Conservation (phyloP, 2,113 vertebrate species). For the Heterotilapia buettikoferi region DNA sequence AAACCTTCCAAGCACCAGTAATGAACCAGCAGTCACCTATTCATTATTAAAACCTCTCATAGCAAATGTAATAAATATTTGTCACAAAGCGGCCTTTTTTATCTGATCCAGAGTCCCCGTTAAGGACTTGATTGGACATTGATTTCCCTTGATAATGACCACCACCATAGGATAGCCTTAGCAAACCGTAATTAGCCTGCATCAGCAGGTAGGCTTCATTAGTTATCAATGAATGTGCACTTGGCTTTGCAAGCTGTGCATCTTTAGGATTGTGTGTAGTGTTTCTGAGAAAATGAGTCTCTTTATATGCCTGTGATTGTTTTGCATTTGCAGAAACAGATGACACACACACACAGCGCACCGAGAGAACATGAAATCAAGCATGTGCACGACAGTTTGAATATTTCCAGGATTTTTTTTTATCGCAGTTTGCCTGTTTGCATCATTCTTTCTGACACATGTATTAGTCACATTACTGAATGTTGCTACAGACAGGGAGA, state of each 20-base stretch:
- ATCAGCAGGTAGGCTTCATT: background rate
- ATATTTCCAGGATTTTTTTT: background rate
- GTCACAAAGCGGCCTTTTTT: background rate
- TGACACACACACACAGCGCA: background rate
- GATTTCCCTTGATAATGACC: conserved; percentile 54
- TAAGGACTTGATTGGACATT: conserved; percentile 56
- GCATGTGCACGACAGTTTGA: background rate
- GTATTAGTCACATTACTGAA: background rate
- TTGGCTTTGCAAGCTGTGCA: background rate
- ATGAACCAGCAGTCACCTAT: background rate
- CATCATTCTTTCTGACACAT: background rate
- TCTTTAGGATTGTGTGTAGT: background rate
- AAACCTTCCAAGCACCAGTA: background rate
- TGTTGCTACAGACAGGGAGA: background rate
- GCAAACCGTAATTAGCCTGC: conserved; percentile 5
- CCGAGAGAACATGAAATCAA: background rate
- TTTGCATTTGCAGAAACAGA: background rate
- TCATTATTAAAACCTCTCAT: background rate
- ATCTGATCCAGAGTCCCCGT: background rate
- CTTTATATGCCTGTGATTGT: background rate
- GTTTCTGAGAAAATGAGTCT: background rate
- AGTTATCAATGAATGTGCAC: background rate
- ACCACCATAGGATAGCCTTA: background rate
- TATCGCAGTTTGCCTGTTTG: background rate
- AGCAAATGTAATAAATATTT: conserved; percentile 4